Percentiles rank a stretch among this genome's conserved stretches.
Conservation (phyloP, 64 coral and sea anemone species). For the Pocillopora damicornis region DNA sequence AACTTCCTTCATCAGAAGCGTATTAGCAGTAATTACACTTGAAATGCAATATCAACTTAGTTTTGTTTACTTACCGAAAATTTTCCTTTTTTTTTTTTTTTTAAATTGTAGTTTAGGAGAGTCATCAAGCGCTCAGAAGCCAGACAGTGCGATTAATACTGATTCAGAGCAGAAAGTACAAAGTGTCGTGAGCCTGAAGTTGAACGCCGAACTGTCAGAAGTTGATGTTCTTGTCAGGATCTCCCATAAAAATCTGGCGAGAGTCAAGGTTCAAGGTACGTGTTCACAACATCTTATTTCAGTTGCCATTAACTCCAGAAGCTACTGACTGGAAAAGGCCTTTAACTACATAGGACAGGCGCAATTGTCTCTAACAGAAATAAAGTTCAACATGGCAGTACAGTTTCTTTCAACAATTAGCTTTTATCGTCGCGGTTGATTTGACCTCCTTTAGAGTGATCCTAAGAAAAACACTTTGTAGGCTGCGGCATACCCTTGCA, state of each 20-base stretch:
- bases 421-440: no score
- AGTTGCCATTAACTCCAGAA: no score
- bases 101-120: neutral
- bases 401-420: no score
- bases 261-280: conserved; percentile 42
- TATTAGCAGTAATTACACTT: no score
- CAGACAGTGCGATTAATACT: neutral
- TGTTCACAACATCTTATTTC: neutral
- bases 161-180: neutral
- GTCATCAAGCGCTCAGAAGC: neutral
- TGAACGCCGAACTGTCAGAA: conserved; percentile 37
- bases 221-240: conserved; percentile 33
- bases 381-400: no score
- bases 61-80: no score
- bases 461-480: neutral
- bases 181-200: conserved; percentile 40
- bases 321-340: no score
- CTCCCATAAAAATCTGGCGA: conserved; percentile 1
- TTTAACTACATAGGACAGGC: no score
- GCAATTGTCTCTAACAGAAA: no score
- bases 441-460: neutral
- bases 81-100: neutral
- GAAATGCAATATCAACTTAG: no score
- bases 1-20: no score
- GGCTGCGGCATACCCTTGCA: neutral